Evolutionary conservation across 2,113 vertebrate genomes (phyloP).

Genomic region (Ptilorrhoa leucosticta): DNA sequence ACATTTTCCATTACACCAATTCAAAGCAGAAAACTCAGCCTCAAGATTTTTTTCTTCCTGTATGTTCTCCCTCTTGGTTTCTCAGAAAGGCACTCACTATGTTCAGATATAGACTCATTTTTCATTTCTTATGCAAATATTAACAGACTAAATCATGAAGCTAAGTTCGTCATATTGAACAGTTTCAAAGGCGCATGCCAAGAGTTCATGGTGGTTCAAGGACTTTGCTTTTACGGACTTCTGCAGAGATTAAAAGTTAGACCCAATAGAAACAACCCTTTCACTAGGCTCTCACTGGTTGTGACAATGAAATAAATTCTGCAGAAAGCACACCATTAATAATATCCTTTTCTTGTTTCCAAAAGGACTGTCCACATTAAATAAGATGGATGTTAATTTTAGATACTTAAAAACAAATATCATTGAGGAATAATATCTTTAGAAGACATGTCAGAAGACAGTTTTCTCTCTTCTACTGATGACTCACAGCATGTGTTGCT

Average conservation of each 20-base stretch:
- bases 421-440: background rate
- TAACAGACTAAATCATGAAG: background rate
- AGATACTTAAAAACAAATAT: background rate
- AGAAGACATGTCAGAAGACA: background rate
- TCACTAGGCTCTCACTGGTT: background rate
- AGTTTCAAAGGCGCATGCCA: background rate
- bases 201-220: background rate
- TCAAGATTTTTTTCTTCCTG: background rate
- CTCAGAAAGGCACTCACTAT: background rate
- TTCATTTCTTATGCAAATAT: conserved; percentile 21
- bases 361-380: background rate
- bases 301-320: conserved; percentile 4
- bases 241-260: background rate
- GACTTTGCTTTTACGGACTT: conserved; percentile 7
- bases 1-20: conserved; percentile 37
- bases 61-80: background rate
- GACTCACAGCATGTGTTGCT: background rate
- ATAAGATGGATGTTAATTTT: background rate
- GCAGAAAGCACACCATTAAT: background rate
- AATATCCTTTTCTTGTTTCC: background rate
- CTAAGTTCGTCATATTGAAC: background rate
- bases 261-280: conserved; percentile 15
- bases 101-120: background rate
- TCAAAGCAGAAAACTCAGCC: background rate
- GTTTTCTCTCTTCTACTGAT: background rate